Evolutionary conservation across 2,797 vertebrate genomes (phyloP).

Genomic region (Bradypus variegatus): DNA sequence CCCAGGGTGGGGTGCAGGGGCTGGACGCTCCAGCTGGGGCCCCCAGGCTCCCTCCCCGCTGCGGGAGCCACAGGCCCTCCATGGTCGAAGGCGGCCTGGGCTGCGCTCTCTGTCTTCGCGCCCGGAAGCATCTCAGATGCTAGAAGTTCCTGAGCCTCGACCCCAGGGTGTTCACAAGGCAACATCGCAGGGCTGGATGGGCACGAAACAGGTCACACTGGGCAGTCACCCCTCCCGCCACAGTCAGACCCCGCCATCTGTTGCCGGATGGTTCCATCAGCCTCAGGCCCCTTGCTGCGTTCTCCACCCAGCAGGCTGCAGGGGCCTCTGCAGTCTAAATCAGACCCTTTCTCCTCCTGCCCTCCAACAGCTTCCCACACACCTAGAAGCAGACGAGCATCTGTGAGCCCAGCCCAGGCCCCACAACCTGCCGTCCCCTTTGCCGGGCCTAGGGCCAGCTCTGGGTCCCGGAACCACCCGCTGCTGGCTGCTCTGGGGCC

Average conservation of each 20-base stretch:
- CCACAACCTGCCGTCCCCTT: background rate
- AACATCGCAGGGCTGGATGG: background rate
- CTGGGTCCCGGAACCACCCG: background rate
- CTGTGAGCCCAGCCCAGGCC: background rate
- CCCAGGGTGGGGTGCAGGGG: accelerated
- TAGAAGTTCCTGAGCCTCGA: accelerated
- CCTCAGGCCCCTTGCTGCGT: too few relatives aligned
- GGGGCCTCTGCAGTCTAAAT: background rate
- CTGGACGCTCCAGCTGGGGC: accelerated
- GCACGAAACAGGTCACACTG: accelerated
- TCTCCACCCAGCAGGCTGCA: background rate
- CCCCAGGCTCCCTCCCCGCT: background rate
- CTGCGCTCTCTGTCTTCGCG: background rate
- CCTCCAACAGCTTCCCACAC: too few relatives aligned
- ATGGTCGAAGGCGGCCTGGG: accelerated
- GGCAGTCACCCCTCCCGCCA: accelerated
- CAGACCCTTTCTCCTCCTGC: background rate
- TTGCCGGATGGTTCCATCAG: accelerated
- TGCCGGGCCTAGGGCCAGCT: too few relatives aligned
- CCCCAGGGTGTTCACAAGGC: accelerated
- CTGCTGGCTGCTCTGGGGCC: background rate
- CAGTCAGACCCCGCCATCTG: background rate
- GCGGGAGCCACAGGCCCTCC: accelerated
- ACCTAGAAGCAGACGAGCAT: background rate
- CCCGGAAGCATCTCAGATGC: background rate